These are phyloP conservation scores for Phthorimaea operculella DNA, from an alignment of 1,140 invertebrate genomes.

Conservation along the genomic window DNA sequence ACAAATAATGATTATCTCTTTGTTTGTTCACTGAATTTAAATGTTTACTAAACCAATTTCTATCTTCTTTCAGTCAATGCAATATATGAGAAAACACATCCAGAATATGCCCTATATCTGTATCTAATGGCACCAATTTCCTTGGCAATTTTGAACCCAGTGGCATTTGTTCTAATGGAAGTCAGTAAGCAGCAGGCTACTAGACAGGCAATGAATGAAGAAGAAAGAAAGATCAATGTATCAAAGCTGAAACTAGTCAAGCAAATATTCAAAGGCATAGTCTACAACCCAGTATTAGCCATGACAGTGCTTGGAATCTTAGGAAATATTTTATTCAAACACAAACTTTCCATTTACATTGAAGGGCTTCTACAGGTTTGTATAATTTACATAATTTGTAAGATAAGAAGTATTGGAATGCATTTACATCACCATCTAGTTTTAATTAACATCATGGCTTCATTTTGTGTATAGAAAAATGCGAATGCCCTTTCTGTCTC, in stretches of 20 bases:
- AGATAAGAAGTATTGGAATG: too few relatives aligned
- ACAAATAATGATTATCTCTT: neutral
- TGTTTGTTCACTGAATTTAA: neutral
- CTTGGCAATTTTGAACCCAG: slow-evolving; percentile 90
- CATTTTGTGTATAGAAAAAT: too few relatives aligned
- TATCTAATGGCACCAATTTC: slow-evolving; percentile 96
- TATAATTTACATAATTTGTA: slow-evolving; percentile 17
- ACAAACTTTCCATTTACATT: slow-evolving; percentile 80
- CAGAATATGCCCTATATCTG: slow-evolving; percentile 90
- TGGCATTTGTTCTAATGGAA: slow-evolving; percentile 92
- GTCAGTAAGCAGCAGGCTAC: slow-evolving; percentile 75
- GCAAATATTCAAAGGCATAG: slow-evolving; percentile 74
- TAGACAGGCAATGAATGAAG: slow-evolving; percentile 18
- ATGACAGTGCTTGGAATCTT: slow-evolving; percentile 93
- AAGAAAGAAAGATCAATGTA: slow-evolving; percentile 23
- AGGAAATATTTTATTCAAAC: slow-evolving; percentile 85
- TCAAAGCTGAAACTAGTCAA: slow-evolving; percentile 37
- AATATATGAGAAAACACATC: slow-evolving; percentile 81
- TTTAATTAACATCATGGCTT: too few relatives aligned
- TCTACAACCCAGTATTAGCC: slow-evolving; percentile 89
- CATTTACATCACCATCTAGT: too few relatives aligned
- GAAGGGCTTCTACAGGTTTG: slow-evolving; percentile 79
- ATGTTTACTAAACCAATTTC: too few relatives aligned
- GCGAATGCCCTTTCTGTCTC: too few relatives aligned
- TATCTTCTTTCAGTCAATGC: slow-evolving; percentile 74